These are phyloP conservation scores for Pseudomyrmex concolor DNA, from an alignment of 1,140 invertebrate species.

Conservation along the genomic window DNA sequence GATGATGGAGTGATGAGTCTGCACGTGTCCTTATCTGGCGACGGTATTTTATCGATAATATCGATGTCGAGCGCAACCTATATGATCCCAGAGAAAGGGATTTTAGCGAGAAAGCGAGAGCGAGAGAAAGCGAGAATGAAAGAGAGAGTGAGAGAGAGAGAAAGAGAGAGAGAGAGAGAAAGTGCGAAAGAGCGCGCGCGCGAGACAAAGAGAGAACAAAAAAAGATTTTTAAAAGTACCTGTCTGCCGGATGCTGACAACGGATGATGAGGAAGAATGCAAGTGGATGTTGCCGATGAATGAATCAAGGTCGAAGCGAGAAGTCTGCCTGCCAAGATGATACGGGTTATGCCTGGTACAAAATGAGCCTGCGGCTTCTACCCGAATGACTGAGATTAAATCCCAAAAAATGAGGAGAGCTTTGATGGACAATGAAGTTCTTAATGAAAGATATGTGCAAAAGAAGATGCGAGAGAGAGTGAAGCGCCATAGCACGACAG, in stretches of 20 bases:
- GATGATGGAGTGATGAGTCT: conserved; percentile 77
- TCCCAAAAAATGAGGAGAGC: conserved; percentile 54
- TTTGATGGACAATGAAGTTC: conserved; percentile 63
- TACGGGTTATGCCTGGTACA: conserved; percentile 70
- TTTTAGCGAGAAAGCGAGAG: conserved; percentile 44
- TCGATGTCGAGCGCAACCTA: conserved; percentile 65
- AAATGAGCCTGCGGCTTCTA: conserved; percentile 69
- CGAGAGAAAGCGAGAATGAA: conserved; percentile 23
- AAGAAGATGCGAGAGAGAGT: conserved; percentile 46
- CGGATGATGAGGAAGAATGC: conserved; percentile 74
- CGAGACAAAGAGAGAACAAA: conserved; percentile 60
- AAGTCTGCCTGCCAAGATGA: conserved; percentile 62
- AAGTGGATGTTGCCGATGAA: conserved; percentile 79
- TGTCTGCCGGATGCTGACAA: conserved; percentile 72
- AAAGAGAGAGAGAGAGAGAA: conserved; percentile 23
- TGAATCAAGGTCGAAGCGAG: conserved; percentile 68
- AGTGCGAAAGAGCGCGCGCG: not conserved
- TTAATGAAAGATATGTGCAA: conserved; percentile 45
- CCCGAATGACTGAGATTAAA: conserved; percentile 70
- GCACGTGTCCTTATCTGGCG: conserved; percentile 78
- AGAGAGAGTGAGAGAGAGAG: conserved; percentile 10
- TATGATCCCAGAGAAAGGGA: conserved; percentile 54
- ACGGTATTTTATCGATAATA: conserved; percentile 71
- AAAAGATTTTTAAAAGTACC: conserved; percentile 46
- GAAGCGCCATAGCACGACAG: conserved; percentile 56